A percentile compares a stretch with the other conserved stretches of the same genome.
These are phyloP conservation scores for Eremobia ochroleuca DNA, from an alignment of 2,888 invertebrate species.

Conservation along the genomic window DNA sequence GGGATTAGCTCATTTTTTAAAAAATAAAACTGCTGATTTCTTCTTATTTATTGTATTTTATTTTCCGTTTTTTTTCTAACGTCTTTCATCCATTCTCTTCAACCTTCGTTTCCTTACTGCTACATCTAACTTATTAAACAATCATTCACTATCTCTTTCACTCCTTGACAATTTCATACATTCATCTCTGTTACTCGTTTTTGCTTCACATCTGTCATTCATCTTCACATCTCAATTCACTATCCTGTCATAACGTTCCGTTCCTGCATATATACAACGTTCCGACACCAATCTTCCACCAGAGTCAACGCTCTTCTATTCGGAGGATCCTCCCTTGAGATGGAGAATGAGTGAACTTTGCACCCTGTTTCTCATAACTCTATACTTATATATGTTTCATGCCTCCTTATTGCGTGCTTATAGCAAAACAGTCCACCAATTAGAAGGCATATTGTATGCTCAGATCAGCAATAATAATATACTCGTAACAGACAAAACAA, in stretches of 20 bases:
- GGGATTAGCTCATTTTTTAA: neutral
- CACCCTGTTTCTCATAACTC: no score
- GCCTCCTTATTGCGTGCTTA: neutral
- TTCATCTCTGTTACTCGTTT: neutral
- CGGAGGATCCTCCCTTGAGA: no score
- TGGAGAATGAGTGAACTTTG: no score
- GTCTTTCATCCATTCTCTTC: no score
- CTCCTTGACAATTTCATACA: neutral
- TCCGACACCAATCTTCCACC: no score
- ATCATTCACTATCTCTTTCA: neutral
- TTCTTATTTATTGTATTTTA: neutral
- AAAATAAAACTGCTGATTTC: neutral
- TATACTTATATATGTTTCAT: neutral
- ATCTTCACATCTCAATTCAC: neutral
- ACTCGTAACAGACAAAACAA: slow-evolving; percentile 5
- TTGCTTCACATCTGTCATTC: neutral
- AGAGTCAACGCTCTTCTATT: no score
- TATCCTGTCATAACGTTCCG: neutral
- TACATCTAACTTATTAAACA: neutral
- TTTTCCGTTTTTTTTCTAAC: no score
- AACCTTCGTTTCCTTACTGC: neutral
- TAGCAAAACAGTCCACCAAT: neutral
- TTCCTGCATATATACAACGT: neutral
- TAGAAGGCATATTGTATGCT: neutral
- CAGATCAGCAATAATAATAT: neutral